phyloP scores from a whole-genome alignment of 2,797 vertebrate genomes.

The Macropus fuliginosus region DNA sequence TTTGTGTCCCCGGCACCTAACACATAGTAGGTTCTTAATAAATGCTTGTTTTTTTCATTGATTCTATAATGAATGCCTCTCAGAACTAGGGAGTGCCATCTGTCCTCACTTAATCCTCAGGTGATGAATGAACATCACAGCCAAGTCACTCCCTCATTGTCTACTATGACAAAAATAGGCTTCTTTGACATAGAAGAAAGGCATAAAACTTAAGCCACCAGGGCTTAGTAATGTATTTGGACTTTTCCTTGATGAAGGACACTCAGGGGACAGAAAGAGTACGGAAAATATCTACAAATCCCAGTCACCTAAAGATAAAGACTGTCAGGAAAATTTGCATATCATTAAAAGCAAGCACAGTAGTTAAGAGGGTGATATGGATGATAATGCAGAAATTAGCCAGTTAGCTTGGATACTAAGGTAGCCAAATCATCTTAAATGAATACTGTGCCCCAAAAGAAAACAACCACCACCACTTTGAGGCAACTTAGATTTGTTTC shows the following conservation, averaged over 20 bases:
- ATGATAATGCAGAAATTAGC: constrained; percentile 6
- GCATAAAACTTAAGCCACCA: background rate
- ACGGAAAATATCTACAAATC: background rate
- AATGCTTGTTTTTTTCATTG: background rate
- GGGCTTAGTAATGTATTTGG: background rate
- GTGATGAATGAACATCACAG: background rate
- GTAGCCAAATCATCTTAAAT: constrained; percentile 37
- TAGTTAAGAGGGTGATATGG: constrained; percentile 16
- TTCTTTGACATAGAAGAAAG: background rate
- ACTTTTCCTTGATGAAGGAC: constrained; percentile 14
- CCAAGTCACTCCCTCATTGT: background rate
- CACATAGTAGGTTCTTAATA: background rate
- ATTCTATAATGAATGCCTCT: background rate
- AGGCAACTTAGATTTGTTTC: constrained; percentile 47
- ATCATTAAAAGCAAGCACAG: constrained; percentile 4
- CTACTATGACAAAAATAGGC: background rate
- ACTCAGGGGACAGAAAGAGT: background rate
- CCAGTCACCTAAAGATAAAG: constrained; percentile 9
- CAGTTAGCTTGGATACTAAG: background rate
- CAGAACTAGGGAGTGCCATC: background rate
- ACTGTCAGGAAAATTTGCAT: background rate
- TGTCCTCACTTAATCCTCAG: background rate
- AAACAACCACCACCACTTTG: background rate
- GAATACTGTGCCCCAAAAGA: constrained; percentile 43
- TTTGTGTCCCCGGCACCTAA: background rate